Conservation (phyloP, 2,888 invertebrate species). For the Pterobdella sp. region DNA sequence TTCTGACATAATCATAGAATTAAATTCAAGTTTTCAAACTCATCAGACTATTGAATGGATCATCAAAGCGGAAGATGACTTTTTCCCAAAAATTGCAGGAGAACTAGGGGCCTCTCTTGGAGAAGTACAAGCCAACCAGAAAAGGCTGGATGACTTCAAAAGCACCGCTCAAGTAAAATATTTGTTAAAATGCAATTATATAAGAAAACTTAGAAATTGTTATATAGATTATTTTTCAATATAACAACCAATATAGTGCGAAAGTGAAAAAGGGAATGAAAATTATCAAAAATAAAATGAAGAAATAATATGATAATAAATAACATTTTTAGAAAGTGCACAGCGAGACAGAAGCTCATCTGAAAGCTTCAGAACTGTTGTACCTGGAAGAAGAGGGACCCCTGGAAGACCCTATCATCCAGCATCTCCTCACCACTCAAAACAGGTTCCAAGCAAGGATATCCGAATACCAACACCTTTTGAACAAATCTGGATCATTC, state of each 20-base stretch:
- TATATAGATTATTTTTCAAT: background rate
- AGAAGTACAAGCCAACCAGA: constrained; percentile 44
- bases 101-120: constrained; percentile 57
- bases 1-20: too few relatives aligned
- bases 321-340: constrained; percentile 44
- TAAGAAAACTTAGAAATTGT: background rate
- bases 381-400: constrained; percentile 55
- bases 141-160: constrained; percentile 47
- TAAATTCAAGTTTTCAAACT: background rate
- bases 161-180: constrained; percentile 46
- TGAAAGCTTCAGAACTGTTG: constrained; percentile 62
- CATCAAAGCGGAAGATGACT: constrained; percentile 61
- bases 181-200: background rate
- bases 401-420: constrained; percentile 60
- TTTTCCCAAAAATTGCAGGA: constrained; percentile 67
- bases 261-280: too few relatives aligned
- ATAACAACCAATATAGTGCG: too few relatives aligned
- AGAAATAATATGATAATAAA: background rate
- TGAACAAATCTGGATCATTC: constrained; percentile 65
- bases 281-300: too few relatives aligned
- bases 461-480: constrained; percentile 64
- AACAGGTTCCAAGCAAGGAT: constrained; percentile 62
- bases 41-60: constrained; percentile 51
- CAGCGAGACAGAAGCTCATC: constrained; percentile 59
- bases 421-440: constrained; percentile 60